phyloP scores from a whole-genome alignment of 2,113 vertebrate species.

The Vimba vimba region DNA sequence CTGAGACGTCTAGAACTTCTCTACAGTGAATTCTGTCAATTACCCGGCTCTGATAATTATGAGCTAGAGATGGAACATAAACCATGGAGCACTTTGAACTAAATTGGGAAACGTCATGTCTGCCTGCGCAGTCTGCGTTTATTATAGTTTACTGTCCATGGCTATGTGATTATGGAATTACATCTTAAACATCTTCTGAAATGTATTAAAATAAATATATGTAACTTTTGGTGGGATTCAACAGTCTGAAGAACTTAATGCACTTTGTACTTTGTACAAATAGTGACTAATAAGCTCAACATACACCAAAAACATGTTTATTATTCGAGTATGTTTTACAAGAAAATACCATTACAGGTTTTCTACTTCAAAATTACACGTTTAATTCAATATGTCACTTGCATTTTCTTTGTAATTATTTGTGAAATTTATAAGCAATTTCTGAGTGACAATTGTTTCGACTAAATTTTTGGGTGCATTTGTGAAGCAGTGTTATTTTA shows the following conservation, averaged over 20 bases:
- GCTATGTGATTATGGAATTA: slow-evolving; percentile 42
- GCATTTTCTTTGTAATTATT: too few relatives aligned
- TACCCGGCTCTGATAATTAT: slow-evolving; percentile 67
- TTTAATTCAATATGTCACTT: too few relatives aligned
- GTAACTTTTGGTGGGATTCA: slow-evolving; percentile 3
- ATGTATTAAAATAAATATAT: neutral
- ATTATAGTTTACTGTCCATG: slow-evolving; percentile 32
- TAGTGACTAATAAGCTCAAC: neutral
- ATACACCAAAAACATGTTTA: neutral
- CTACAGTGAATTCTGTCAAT: slow-evolving; percentile 58
- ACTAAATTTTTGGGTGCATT: too few relatives aligned
- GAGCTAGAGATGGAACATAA: slow-evolving; percentile 53
- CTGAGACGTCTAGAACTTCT: slow-evolving; percentile 63
- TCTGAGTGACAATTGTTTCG: too few relatives aligned
- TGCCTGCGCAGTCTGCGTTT: slow-evolving; percentile 26
- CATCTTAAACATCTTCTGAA: slow-evolving; percentile 4
- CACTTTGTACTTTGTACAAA: neutral
- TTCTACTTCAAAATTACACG: too few relatives aligned
- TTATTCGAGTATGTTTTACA: too few relatives aligned
- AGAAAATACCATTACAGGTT: too few relatives aligned
- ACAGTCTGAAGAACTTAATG: neutral
- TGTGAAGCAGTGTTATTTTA: too few relatives aligned
- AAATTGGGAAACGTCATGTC: slow-evolving; percentile 26
- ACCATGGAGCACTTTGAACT: slow-evolving; percentile 33
- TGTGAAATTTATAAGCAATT: too few relatives aligned